phyloP scores from a whole-genome alignment of 2,113 vertebrate species.

The Hoplias malabaricus region DNA sequence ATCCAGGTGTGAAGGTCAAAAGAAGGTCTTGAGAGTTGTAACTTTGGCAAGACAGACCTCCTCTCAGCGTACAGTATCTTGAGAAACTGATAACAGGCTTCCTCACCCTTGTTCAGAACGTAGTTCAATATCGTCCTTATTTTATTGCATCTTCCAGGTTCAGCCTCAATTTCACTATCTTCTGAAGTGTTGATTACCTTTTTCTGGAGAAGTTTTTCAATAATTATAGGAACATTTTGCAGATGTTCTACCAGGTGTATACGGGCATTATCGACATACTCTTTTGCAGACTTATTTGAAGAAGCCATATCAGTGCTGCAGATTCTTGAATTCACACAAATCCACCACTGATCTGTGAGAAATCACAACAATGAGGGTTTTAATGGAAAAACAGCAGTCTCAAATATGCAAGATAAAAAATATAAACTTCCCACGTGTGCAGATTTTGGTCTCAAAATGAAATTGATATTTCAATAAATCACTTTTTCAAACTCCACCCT shows the following conservation, averaged over 20 bases:
- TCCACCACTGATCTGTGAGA: not conserved
- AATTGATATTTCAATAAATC: too few relatives aligned
- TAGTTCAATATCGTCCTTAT: conserved; percentile 17
- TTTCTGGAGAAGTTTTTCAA: conserved; percentile 5
- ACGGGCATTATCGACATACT: not conserved
- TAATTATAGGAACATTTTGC: conserved; percentile 16
- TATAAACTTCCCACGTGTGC: too few relatives aligned
- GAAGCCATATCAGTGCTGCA: conserved; percentile 34
- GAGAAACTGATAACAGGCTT: conserved; percentile 25
- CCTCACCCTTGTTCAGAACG: conserved; percentile 13
- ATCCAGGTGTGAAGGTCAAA: conserved; percentile 19
- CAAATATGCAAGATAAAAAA: too few relatives aligned
- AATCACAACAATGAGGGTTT: too few relatives aligned
- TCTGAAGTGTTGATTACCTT: not conserved
- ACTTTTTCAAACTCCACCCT: too few relatives aligned
- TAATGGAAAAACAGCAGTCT: too few relatives aligned
- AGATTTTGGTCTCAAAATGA: too few relatives aligned
- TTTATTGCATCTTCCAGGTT: not conserved
- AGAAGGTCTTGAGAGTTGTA: too few relatives aligned
- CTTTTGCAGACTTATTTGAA: not conserved
- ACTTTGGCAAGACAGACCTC: not conserved
- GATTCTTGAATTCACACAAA: too few relatives aligned
- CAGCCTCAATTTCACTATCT: not conserved
- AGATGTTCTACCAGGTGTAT: not conserved
- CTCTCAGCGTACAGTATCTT: conserved; percentile 9